Percentiles rank a stretch among this genome's conserved stretches.
These are phyloP conservation scores for Caloenas nicobarica DNA, from an alignment of 2,113 vertebrate genomes.

Conservation along the genomic window DNA sequence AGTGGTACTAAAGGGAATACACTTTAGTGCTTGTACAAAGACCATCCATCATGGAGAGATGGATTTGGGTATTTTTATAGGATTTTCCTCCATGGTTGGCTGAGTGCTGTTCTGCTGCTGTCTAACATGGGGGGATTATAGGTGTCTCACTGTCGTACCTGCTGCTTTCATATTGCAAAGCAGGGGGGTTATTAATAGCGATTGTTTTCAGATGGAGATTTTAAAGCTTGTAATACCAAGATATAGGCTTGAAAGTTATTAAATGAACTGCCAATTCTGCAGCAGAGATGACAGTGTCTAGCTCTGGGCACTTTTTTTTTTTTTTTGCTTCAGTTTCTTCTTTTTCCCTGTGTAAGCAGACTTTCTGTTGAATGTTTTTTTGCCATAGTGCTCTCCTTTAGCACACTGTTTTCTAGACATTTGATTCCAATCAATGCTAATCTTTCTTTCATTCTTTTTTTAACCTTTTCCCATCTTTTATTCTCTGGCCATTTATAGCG, in stretches of 20 bases:
- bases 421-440: neutral
- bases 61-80: constrained; percentile 63
- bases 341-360: neutral
- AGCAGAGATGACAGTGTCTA: neutral
- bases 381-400: neutral
- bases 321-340: constrained; percentile 23
- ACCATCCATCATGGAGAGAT: constrained; percentile 62
- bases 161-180: constrained; percentile 49
- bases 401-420: neutral
- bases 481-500: neutral
- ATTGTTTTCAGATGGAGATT: constrained; percentile 52
- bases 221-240: constrained; percentile 51
- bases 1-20: constrained; percentile 68
- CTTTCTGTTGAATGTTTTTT: neutral
- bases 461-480: neutral
- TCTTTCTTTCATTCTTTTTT: neutral
- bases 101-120: constrained; percentile 60
- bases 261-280: constrained; percentile 31
- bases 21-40: constrained; percentile 66
- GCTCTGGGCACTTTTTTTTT: neutral
- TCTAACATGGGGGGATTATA: constrained; percentile 58
- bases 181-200: constrained; percentile 36
- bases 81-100: constrained; percentile 59
- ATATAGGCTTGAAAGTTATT: constrained; percentile 35
- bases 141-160: constrained; percentile 54